Base-by-base conservation (phyloP, 2,888 invertebrate species). In the Achlya flavicornis region DNA sequence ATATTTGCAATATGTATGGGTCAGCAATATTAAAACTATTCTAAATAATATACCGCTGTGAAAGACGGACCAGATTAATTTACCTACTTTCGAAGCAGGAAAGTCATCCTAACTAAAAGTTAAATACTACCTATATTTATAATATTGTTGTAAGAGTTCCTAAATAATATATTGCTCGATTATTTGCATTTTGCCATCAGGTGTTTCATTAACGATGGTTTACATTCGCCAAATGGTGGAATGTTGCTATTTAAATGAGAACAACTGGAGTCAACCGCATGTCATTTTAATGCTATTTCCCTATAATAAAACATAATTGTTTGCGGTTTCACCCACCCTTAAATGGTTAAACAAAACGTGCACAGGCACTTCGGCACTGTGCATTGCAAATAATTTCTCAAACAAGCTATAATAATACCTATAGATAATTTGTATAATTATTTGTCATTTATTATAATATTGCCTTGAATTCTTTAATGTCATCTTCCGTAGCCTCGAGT, bases 301-400 rank as follows among this genome's bases (percentile, higher is more conserved):
- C 81, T 77, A 67, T 76, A 83, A 80, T 81, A 81, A 81, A 66
- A 12, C 68, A 71, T 87, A 89, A 90, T 89, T 83, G 85, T 74
- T 70, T 90, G 90, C 79, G 90, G 90, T 90, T 76, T 72, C 68
- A 71, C 75, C 79, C 79, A 79, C 84, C 84, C 84, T 81, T 84
- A 84, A 87, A 86, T 86, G 86, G 78, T 85, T 83, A 84, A 81
- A 79, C 80, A 76, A 83, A 85, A 83, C 78, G 80, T 80, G 82
- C 75, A 67, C 16, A 71, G 67, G 66, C 65, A 71, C 73, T 78
- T 82, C 79, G 77, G 77, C 81, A 77, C 72, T 73, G 81, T 75
- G 73, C 76, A 77, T 82, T 73, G 81, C 81, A 78, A 85, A 86
- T 81, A 84, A 86, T 82, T 82, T 73, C 71, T 71, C 80, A 81